Base-by-base conservation (phyloP, 2,113 vertebrate genomes). In the Neogale vison region DNA sequence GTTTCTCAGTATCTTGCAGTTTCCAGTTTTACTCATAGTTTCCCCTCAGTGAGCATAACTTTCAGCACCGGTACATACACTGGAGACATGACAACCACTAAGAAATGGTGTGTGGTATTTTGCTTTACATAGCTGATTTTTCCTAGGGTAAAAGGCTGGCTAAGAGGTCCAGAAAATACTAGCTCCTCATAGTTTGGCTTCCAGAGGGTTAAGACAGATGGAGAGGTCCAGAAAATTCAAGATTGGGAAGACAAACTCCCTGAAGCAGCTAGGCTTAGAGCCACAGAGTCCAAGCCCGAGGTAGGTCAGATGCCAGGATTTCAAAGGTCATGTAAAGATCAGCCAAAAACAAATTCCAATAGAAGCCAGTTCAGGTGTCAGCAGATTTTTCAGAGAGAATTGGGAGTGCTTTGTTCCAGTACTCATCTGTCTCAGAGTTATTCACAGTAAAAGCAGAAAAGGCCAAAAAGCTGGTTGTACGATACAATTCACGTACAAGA, bases 241-340 rank as follows among this genome's bases (percentile, higher is more conserved):
- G 71, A 92, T 12, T 77, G 80, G 65, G 89, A 97, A 39, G 63
- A 82, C 61, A 84, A 80, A 95, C 65, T 97, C 96, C 93, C 96
- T 72, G 80, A 87, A 97, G 96, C 65, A 97, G 84, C 90, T 50
- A 95, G 90, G 92, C 96, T 88, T 88, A 95, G 17, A 97, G 95
- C 84, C 83, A 85, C 26, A 10, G 52, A 95, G 50, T 74, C 83
- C 93, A 93, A 90, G 95, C n/a, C 67, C 4, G 26, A 85, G 81
- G 89, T 85, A 92, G 95, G 97, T 96, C 96, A 97, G 89, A 97
- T 97, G 97, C 98, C 97, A 98, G 96, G 92, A 97, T 98, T 94
- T 98, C 93, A 98, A 98, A 98, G 98, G 98, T 98, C 98, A 97
- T 76, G 95, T 96, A 98, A 98, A 98, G 97, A 97, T 97, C 97